Evolutionary conservation across 1,140 invertebrate species (phyloP).

Genomic region (Drosophila grimshawi): DNA sequence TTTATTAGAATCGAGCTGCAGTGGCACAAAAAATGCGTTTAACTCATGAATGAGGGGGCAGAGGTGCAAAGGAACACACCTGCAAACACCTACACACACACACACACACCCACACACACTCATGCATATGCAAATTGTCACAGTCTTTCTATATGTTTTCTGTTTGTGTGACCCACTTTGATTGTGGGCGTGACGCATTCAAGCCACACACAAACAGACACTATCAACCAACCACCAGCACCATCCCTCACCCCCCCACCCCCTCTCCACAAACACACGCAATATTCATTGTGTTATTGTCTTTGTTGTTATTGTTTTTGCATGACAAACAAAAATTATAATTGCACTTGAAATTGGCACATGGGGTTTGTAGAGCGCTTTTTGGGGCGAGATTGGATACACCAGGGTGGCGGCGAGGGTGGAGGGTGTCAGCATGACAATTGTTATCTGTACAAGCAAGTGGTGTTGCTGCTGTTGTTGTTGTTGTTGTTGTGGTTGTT

Average conservation of each 20-base stretch:
- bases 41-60: conserved; percentile 53
- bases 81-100: conserved; percentile 41
- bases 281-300: conserved; percentile 59
- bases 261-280: conserved; percentile 31
- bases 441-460: conserved; percentile 26
- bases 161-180: conserved; percentile 71
- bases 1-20: conserved; percentile 70
- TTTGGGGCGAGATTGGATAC: too few relatives aligned
- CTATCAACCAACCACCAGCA: not conserved
- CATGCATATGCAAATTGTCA: conserved; percentile 79
- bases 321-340: conserved; percentile 82
- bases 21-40: conserved; percentile 55
- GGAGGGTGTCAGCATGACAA: conserved; percentile 28
- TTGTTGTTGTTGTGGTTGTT: not conserved
- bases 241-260: not conserved
- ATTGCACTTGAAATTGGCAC: conserved; percentile 79
- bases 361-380: conserved; percentile 1
- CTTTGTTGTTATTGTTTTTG: conserved; percentile 66
- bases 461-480: not conserved
- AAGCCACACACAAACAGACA: conserved; percentile 9
- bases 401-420: not conserved
- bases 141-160: conserved; percentile 21
- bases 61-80: conserved; percentile 19
- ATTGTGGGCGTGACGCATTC: conserved; percentile 64
- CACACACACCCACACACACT: conserved; percentile 31